Evolutionary conservation across 2,888 invertebrate species (phyloP).

Genomic region (Clistopyga incitator): DNA sequence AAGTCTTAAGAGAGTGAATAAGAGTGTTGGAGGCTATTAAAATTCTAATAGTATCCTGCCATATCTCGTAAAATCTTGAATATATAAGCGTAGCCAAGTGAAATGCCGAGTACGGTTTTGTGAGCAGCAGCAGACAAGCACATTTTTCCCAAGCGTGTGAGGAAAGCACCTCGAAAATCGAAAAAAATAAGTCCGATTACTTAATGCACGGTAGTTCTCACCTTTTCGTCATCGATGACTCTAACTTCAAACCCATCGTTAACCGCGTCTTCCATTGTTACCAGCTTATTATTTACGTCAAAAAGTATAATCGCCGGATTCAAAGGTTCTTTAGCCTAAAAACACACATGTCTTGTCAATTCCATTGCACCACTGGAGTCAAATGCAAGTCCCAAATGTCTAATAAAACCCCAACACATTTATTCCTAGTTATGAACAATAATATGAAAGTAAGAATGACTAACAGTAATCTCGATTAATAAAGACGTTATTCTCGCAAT

Average conservation of each 20-base stretch:
- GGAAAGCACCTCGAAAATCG: not conserved
- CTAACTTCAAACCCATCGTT: constrained; percentile 74
- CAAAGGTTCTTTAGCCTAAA: constrained; percentile 64
- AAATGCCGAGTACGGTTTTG: not conserved
- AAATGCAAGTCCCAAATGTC: constrained; percentile 29
- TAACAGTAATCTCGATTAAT: not conserved
- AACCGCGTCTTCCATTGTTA: constrained; percentile 70
- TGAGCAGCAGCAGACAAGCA: not conserved
- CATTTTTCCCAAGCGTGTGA: not conserved
- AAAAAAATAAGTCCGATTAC: not conserved
- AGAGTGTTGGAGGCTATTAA: not conserved
- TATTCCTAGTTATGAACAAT: not conserved
- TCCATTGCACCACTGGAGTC: constrained; percentile 62
- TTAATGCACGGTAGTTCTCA: constrained; percentile 53
- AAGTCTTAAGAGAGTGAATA: not conserved
- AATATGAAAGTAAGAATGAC: not conserved
- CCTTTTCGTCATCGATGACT: constrained; percentile 77
- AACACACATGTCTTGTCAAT: constrained; percentile 57
- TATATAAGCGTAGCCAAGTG: not conserved
- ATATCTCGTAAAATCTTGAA: not conserved
- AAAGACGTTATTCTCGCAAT: not conserved
- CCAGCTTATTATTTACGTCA: constrained; percentile 38
- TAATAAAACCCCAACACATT: not conserved
- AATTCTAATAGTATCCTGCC: not conserved
- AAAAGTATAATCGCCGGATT: constrained; percentile 56